These are phyloP conservation scores for Mimachlamys varia DNA, from an alignment of 2,888 invertebrate genomes.

Conservation along the genomic window DNA sequence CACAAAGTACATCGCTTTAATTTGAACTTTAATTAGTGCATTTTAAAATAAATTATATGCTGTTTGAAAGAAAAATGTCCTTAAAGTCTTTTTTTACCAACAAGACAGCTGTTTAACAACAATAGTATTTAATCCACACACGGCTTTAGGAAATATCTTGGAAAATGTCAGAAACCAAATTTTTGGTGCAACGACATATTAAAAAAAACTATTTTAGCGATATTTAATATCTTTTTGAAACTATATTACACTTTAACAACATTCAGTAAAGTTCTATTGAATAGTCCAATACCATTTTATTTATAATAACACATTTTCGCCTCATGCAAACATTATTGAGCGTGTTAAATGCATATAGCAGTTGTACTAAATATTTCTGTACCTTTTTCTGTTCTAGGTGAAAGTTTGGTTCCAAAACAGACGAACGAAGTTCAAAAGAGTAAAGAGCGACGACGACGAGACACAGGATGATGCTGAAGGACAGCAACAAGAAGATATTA, in stretches of 20 bases:
- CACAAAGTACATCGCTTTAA: not conserved
- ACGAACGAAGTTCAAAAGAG: constrained; percentile 95
- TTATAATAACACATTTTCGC: no score
- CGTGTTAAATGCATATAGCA: not conserved
- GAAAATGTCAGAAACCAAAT: no score
- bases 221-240: no score
- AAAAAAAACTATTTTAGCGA: no score
- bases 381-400: constrained; percentile 87
- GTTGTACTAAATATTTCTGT: not conserved
- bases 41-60: not conserved
- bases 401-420: constrained; percentile 99
- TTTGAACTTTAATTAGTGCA: not conserved
- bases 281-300: no score
- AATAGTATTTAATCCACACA: not conserved
- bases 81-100: not conserved
- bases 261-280: no score
- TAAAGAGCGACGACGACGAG: constrained; percentile 62
- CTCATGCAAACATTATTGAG: no score
- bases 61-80: not conserved
- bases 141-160: not conserved
- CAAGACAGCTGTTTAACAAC: not conserved
- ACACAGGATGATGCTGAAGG: constrained; percentile 49
- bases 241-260: no score
- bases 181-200: no score
- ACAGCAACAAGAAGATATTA: constrained; percentile 13